Evolutionary conservation across 2,888 invertebrate species (phyloP).

Genomic region (Gasteruption jaculator): DNA sequence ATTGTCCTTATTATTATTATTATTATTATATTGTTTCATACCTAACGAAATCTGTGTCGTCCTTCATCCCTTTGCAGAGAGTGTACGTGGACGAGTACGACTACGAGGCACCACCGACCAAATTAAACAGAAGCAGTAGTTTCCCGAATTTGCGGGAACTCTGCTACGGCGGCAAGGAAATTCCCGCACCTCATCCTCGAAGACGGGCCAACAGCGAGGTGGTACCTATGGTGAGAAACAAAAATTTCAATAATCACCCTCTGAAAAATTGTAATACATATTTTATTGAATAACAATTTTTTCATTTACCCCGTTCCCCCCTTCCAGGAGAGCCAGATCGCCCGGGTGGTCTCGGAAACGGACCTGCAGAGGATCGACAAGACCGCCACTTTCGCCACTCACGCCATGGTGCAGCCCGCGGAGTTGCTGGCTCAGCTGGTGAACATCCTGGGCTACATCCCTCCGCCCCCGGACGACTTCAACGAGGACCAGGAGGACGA

Average conservation of each 20-base stretch:
- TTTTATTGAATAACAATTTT: constrained; percentile 11
- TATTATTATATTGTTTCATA: not conserved
- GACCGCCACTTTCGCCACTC: constrained; percentile 69
- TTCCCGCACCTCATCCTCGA: constrained; percentile 36
- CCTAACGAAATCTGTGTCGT: not conserved
- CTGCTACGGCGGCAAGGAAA: constrained; percentile 35
- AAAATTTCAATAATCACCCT: too few species aligned
- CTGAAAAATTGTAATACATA: constrained; percentile 18
- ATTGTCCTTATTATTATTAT: not conserved
- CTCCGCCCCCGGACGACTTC: constrained; percentile 38
- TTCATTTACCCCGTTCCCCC: not conserved
- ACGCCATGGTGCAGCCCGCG: constrained; percentile 70
- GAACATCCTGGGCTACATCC: constrained; percentile 65
- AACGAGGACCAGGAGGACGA: constrained; percentile 21
- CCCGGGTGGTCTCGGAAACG: constrained; percentile 71
- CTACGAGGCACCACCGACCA: constrained; percentile 36
- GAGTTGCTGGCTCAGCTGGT: constrained; percentile 74
- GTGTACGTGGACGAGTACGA: constrained; percentile 61
- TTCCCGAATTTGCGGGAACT: constrained; percentile 69
- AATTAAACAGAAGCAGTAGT: constrained; percentile 60
- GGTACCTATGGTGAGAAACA: constrained; percentile 37
- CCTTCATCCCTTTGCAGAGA: constrained; percentile 66
- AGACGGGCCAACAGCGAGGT: constrained; percentile 48
- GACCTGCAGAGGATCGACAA: constrained; percentile 76
- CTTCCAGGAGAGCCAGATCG: constrained; percentile 46